phyloP scores from a whole-genome alignment of 2,888 invertebrate genomes.

The Saturnia pavonia region DNA sequence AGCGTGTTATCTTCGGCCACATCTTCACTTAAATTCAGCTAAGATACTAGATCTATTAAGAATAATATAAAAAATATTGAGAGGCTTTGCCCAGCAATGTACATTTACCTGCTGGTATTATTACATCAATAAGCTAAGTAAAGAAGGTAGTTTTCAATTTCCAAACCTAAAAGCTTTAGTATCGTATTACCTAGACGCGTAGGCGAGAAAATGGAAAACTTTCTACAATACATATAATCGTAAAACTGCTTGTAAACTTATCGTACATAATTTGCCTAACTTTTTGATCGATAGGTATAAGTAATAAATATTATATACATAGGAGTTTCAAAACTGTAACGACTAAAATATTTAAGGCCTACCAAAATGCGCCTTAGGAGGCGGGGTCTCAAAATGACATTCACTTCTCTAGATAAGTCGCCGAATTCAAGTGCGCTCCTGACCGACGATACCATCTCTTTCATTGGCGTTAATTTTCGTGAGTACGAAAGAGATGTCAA shows the following conservation, averaged over 20 bases:
- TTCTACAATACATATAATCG: background rate
- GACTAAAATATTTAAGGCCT: slow-evolving; percentile 12
- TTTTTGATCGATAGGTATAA: background rate
- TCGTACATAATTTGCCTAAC: background rate
- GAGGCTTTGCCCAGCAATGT: too few relatives aligned
- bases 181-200: background rate
- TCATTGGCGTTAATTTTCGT: background rate
- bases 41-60: too few relatives aligned
- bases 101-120: too few relatives aligned
- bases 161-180: background rate
- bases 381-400: slow-evolving; percentile 14
- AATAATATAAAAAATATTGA: too few relatives aligned
- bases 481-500: slow-evolving; percentile 34
- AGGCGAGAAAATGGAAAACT: slow-evolving; percentile 4
- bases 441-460: slow-evolving; percentile 1
- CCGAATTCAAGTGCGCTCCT: background rate
- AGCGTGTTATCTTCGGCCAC: too few relatives aligned
- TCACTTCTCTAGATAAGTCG: background rate
- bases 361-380: slow-evolving; percentile 9
- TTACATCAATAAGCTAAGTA: too few relatives aligned
- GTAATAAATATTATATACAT: background rate
- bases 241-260: background rate
- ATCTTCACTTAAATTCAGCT: too few relatives aligned
- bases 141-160: too few relatives aligned
- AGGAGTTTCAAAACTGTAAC: background rate